A percentile compares a stretch with the other conserved stretches of the same genome.
These are phyloP conservation scores for Patella caerulea DNA, from an alignment of 2,888 invertebrate genomes.

Conservation along the genomic window DNA sequence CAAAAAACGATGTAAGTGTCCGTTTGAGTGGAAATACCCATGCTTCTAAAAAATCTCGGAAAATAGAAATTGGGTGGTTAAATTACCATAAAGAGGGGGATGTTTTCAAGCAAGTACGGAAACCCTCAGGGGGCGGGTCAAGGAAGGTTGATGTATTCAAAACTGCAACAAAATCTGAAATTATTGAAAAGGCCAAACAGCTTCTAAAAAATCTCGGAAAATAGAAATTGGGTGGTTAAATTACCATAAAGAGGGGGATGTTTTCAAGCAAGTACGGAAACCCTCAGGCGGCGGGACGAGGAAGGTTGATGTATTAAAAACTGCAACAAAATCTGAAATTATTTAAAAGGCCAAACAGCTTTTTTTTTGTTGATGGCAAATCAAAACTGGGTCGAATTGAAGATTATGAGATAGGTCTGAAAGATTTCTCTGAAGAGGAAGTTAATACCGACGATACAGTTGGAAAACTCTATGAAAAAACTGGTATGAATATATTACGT, in stretches of 20 bases:
- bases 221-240: neutral
- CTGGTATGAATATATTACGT: neutral
- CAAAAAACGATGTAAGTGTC: no score
- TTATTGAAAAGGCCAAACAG: neutral
- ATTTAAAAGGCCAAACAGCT: neutral
- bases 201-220: neutral
- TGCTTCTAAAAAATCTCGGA: neutral
- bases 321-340: neutral
- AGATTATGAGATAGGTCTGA: neutral
- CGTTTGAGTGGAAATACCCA: no score
- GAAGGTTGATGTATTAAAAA: neutral
- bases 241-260: neutral
- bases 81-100: neutral
- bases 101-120: neutral
- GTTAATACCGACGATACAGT: neutral
- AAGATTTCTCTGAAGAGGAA: neutral
- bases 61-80: constrained; percentile 3
- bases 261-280: neutral
- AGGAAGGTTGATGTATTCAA: neutral
- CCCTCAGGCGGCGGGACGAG: neutral
- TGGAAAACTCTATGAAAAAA: neutral
- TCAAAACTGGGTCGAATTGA: neutral
- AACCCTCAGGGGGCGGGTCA: neutral
- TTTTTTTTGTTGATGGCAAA: neutral
- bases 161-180: neutral